Base-by-base conservation (phyloP, 1,140 invertebrate genomes). In the Ectropis grisescens region DNA sequence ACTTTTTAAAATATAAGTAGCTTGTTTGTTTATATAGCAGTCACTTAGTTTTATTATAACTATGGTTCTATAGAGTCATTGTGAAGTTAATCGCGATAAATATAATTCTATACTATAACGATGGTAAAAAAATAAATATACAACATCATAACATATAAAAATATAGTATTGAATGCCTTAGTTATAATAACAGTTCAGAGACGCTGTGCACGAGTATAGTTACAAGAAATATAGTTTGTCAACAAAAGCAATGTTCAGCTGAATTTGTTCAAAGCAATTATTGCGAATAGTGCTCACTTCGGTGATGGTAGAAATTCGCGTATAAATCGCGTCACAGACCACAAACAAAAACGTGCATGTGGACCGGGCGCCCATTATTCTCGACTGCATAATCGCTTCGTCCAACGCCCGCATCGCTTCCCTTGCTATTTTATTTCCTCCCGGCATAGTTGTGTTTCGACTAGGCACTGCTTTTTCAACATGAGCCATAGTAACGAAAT, bases 271-370 rank as follows among this genome's bases (percentile, higher is more conserved):
- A 78, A 81, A 78, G 67, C 71, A 78, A 78, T 81, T 74, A 74
- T 80, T 69, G 72, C 71, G 75, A 78, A 78, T 75, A 75, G 75
- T 78, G 70, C 57, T 78, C 72, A 80, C 75, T 80, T 80, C 67
- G 68, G 70, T 68, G 64, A 71, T 60, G 70, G 75, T 69, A 72
- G 72, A 76, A 78, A 74, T 78, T 78, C 72, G 58, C 61, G 72
- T 76, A 81, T 81, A 81, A 81, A 81, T 81, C 72, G 76, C 72
- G 72, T 81, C 76, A 74, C 67, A 81, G 76, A 74, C 76, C 76
- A 78, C 76, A 81, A 81, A 81, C 76, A 81, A 81, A 81, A 81
- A 81, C 76, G 72, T 81, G 71, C 72, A 81, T 74, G 76, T 74
- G 72, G 76, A 81, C 72, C 68, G 67, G n/a, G 68, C 64, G 66